These are phyloP conservation scores for Papilio machaon DNA, from an alignment of 1,140 invertebrate genomes.

Conservation along the genomic window DNA sequence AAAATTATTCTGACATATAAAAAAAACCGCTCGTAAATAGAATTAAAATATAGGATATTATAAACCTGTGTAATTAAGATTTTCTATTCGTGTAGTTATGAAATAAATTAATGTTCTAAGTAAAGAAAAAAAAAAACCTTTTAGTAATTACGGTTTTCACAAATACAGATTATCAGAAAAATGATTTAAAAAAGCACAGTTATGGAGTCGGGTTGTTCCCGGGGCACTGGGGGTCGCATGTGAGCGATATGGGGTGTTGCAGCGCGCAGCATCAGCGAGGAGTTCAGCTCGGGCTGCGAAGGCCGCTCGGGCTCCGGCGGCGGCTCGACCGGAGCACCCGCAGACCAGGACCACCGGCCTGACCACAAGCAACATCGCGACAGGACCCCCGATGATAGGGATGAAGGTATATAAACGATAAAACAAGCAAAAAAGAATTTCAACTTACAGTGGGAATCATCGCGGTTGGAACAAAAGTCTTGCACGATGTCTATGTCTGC, in stretches of 20 bases:
- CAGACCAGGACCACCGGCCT: constrained; percentile 75
- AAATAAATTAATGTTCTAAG: too few relatives aligned
- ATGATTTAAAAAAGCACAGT: not conserved
- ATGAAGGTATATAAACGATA: constrained; percentile 86
- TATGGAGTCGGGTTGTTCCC: constrained; percentile 40
- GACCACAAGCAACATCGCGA: constrained; percentile 81
- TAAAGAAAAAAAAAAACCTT: not conserved
- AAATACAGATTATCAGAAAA: not conserved
- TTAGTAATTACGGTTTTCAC: not conserved
- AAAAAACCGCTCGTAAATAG: not conserved
- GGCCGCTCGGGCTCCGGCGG: constrained; percentile 77
- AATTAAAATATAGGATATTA: not conserved
- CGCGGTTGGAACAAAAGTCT: too few relatives aligned
- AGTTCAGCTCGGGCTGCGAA: constrained; percentile 80
- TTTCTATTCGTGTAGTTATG: too few relatives aligned
- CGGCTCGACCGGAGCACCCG: constrained; percentile 73
- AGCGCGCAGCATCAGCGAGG: constrained; percentile 79
- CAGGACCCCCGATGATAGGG: constrained; percentile 94
- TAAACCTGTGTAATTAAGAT: not conserved
- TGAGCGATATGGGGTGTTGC: constrained; percentile 69
- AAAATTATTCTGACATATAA: not conserved
- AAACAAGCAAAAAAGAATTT: not conserved
- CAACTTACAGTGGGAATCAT: too few relatives aligned
- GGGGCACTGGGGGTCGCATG: constrained; percentile 59
- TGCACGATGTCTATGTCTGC: too few relatives aligned